Conservation (phyloP, 2,888 invertebrate species). For the Meganola albula region DNA sequence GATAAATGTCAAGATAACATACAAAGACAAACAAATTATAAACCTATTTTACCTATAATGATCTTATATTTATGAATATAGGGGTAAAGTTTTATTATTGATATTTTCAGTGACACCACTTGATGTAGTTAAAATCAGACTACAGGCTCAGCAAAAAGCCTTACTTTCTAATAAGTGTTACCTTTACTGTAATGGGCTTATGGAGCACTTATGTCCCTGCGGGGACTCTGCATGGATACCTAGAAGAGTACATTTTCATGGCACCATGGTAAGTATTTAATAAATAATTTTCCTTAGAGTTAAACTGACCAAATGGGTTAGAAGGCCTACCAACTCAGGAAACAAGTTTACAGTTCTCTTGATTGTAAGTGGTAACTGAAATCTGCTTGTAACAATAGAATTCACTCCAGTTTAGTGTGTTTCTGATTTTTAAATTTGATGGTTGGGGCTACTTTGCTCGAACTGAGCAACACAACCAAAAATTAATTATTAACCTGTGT, state of each 20-base stretch:
- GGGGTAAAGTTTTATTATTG: neutral
- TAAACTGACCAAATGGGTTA: neutral
- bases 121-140: conserved; percentile 98
- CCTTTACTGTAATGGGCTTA: conserved; percentile 97
- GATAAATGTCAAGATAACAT: no score
- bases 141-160: conserved; percentile 95
- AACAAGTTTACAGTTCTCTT: no score
- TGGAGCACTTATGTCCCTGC: conserved; percentile 98
- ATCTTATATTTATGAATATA: neutral
- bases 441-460: no score
- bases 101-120: conserved; percentile 92
- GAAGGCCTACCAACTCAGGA: no score
- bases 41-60: no score
- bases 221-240: conserved; percentile 81
- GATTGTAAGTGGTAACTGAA: no score
- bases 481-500: no score
- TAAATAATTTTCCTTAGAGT: neutral
- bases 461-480: no score
- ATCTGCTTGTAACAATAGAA: no score
- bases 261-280: conserved; percentile 78
- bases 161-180: conserved; percentile 91
- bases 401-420: no score
- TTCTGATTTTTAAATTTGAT: no score
- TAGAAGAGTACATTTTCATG: conserved; percentile 84
- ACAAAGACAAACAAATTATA: no score